phyloP scores from a whole-genome alignment of 64 coral and sea anemone species.

The Pocillopora damicornis region DNA sequence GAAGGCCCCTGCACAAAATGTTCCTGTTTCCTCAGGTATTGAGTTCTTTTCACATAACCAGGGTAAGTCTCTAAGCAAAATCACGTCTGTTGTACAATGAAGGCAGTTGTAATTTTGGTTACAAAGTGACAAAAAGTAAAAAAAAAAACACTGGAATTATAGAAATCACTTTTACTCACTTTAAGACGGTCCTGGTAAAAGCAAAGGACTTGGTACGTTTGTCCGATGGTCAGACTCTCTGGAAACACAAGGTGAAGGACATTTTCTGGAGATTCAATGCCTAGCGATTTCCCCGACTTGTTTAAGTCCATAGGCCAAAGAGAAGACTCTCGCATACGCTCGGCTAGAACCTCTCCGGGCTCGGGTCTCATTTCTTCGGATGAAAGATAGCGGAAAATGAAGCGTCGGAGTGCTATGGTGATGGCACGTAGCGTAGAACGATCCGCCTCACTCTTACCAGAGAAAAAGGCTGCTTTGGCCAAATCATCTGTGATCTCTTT shows the following conservation, averaged over 20 bases:
- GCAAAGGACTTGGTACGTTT: constrained; percentile 24
- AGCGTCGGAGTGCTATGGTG: constrained; percentile 73
- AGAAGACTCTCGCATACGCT: constrained; percentile 61
- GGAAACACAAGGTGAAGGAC: neutral
- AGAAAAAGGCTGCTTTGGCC: constrained; percentile 15
- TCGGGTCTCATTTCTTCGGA: constrained; percentile 69
- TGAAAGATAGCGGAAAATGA: constrained; percentile 89
- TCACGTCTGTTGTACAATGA: too few species aligned
- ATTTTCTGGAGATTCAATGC: neutral
- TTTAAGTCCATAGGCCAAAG: constrained; percentile 70
- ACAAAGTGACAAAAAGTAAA: neutral
- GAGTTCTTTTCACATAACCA: too few species aligned
- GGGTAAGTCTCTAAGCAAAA: too few species aligned
- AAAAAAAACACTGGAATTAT: neutral
- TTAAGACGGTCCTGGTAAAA: constrained; percentile 36
- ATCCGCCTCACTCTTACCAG: neutral
- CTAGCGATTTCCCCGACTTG: constrained; percentile 4
- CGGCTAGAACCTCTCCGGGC: constrained; percentile 25
- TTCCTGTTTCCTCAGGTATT: too few species aligned
- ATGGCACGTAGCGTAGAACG: constrained; percentile 35
- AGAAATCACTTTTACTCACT: neutral
- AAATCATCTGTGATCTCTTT: constrained; percentile 46
- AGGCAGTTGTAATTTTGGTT: neutral
- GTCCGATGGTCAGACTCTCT: constrained; percentile 13
- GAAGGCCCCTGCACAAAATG: too few species aligned